Conservation (phyloP, 2,113 vertebrate species). For the Antidorcas marsupialis region DNA sequence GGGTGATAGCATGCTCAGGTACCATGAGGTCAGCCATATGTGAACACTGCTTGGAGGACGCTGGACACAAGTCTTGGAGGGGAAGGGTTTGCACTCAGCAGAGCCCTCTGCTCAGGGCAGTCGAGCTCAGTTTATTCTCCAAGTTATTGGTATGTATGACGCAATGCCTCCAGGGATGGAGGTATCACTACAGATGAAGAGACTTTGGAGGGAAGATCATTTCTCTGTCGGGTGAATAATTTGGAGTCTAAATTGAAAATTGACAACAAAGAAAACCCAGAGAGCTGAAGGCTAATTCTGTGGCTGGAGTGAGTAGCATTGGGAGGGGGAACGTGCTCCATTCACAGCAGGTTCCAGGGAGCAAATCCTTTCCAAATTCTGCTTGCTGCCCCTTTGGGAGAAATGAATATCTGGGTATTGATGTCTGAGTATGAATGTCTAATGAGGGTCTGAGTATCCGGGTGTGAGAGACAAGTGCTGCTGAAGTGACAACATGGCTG, state of each 20-base stretch:
- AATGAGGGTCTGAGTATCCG: not conserved
- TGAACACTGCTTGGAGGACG: not conserved
- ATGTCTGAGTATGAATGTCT: no score
- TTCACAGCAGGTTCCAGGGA: not conserved
- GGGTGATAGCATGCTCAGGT: not conserved
- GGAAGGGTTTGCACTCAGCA: not conserved
- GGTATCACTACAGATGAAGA: constrained; percentile 28
- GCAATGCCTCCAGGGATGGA: constrained; percentile 18
- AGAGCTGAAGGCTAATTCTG: constrained; percentile 67
- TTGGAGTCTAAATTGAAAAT: constrained; percentile 63
- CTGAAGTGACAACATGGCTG: not conserved
- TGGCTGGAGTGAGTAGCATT: not conserved
- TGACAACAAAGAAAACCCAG: constrained; percentile 59
- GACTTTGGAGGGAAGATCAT: not conserved
- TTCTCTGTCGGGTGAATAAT: constrained; percentile 63
- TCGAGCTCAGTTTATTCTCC: not conserved
- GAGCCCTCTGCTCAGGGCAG: rapidly evolving
- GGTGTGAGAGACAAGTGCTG: not conserved
- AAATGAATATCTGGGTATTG: not conserved
- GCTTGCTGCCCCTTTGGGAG: not conserved
- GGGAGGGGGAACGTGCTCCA: not conserved
- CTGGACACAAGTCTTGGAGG: not conserved
- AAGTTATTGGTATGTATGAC: not conserved
- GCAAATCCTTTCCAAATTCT: not conserved
- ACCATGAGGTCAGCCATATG: rapidly evolving